Evolutionary conservation across 2,888 invertebrate genomes (phyloP), one percentile per base, ranked within the genome.

Genomic region (Campaea margaritaria): DNA sequence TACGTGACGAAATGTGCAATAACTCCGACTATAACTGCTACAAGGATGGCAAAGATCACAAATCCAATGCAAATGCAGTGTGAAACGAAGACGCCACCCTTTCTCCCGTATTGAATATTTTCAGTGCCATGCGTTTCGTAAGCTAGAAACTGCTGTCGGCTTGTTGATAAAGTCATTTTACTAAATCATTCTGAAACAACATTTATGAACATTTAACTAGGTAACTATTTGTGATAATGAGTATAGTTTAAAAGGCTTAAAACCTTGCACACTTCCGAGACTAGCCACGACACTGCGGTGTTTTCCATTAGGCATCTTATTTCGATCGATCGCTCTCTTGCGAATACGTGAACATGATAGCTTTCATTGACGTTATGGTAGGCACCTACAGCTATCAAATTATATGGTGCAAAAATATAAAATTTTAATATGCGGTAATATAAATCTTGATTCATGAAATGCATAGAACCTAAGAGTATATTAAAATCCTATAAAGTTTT

Each of bases 61-160:
- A 89, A 86, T 41, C 77, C 76, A 21, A 93, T 77, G 67, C 94
- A 93, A n/a, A 94, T 93, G 72, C 94, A 94, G 58, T 93, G 93
- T 41, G 94, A 93, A 16, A 95, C 88, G 74, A 94, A 95, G 68
- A 94, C 90, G 38, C 95, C 95, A 11, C 94, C 94, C 62, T 89
- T 92, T 66, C 94, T 86, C 62, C 92, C 92, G 75, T 94, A 94
- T 47, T 93, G 91, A 44, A 94, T 93, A 59, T 93, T 93, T 65
- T 91, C 93, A 44, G 91, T 79, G 8, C 84, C 81, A 31, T 93
- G 92, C 0, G 89, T 75, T 70, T 94, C 94, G 68, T 93, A 94
- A 0, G 94, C 91, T 65, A 94, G 81, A 75, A 95, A 95, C 79
- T 95, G 94, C 65, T 93, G 93, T 62, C 94, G 90, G 73, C 93